Base-by-base conservation (phyloP, 2,797 vertebrate species). In the Melanogrammus aeglefinus region DNA sequence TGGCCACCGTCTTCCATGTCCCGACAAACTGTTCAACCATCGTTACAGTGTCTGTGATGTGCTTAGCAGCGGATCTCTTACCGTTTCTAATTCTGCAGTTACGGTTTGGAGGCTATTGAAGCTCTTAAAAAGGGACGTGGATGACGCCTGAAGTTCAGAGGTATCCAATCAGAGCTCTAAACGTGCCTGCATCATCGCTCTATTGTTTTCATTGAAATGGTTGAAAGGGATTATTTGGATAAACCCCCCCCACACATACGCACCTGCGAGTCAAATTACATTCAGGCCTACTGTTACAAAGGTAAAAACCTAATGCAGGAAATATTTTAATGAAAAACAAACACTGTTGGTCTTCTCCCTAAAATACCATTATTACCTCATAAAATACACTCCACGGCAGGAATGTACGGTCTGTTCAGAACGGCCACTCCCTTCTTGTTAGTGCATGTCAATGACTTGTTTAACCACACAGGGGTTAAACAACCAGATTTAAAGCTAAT, bases 21-120 rank as follows among this genome's bases (percentile, higher is more conserved):
- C 97, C 97, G 16, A 97, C 83, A 88, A 98, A 97, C 78, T 92
- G 91, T n/a, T 97, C 96, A 75, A 95, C 95, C 97, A 99, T 99
- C 0, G 85, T 92, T 47, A 87, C 86, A 75, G 81, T 76, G 79
- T 16, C 75, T 83, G 80, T 74, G 51, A 76, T 77, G 16, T 36
- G 12, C 29, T 33, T 24, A 47, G 35, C 6, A 73, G 4, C 66
- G 13, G n/a, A 63, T 63, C 57, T 63, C 21, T 63, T 9, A 24
- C 57, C 2, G 57, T 63, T 18, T n/a, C 57, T 24, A 24, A n/a
- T 21, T 63, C 57, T 57, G 47, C 7, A 57, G 9, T 39, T 8
- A 21, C 9, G 36, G 74, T 81, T 78, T 63, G 79, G 82, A 84
- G 75, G 3, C 14, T 35, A 38, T 14, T 73, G 2, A 18, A 14